Evolutionary conservation across 1,140 invertebrate species (phyloP).

Genomic region (Ips nitidus): DNA sequence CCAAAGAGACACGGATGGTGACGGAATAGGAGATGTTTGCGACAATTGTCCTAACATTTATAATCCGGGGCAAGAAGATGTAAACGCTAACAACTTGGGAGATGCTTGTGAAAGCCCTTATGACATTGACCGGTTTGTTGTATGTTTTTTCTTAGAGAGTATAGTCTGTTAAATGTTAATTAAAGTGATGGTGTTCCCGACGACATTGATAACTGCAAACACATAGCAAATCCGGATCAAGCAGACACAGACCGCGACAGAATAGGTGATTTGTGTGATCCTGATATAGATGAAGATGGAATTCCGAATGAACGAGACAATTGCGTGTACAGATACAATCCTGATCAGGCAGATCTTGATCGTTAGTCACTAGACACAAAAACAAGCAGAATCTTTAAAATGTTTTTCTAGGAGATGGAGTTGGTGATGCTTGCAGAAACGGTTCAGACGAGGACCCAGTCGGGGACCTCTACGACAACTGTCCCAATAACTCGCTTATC

Average conservation of each 20-base stretch:
- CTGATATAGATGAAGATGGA: constrained; percentile 70
- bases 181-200: constrained; percentile 73
- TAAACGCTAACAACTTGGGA: constrained; percentile 71
- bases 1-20: constrained; percentile 69
- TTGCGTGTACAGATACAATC: constrained; percentile 78
- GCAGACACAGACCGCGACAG: constrained; percentile 72
- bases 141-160: not conserved
- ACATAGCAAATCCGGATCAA: constrained; percentile 71
- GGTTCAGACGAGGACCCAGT: constrained; percentile 58
- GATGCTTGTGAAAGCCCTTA: constrained; percentile 71
- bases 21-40: constrained; percentile 19
- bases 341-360: constrained; percentile 68
- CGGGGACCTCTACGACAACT: constrained; percentile 5
- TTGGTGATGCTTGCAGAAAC: constrained; percentile 81
- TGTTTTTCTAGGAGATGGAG: constrained; percentile 60
- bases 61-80: constrained; percentile 72
- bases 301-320: constrained; percentile 78
- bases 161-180: constrained; percentile 17
- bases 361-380: not conserved
- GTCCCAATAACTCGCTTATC: constrained; percentile 92
- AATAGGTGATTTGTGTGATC: constrained; percentile 82
- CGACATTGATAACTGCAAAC: constrained; percentile 76
- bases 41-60: constrained; percentile 77
- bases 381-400: constrained; percentile 6
- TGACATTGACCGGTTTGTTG: constrained; percentile 62